These are phyloP conservation scores for Megastigmus dorsalis DNA, from an alignment of 2,888 invertebrate genomes.

Conservation along the genomic window DNA sequence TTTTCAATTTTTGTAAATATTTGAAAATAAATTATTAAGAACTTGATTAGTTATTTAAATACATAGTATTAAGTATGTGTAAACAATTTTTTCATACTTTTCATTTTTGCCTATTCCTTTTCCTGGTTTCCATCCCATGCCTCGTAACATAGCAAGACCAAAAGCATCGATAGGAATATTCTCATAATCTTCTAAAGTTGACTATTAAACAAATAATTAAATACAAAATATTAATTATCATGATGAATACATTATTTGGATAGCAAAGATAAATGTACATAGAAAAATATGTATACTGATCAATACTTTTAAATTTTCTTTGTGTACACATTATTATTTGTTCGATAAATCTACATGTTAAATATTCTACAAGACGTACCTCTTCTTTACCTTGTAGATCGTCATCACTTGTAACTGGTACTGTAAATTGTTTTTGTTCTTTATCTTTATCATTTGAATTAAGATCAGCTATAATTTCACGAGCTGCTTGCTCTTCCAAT, in stretches of 20 bases:
- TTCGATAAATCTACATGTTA: neutral
- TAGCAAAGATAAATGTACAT: too few species aligned
- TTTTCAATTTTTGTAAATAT: neutral
- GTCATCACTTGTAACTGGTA: constrained; percentile 78
- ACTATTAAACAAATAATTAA: constrained; percentile 74
- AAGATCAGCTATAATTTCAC: constrained; percentile 82
- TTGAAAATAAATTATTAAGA: constrained; percentile 5
- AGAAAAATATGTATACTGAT: constrained; percentile 7
- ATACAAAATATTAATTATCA: too few species aligned
- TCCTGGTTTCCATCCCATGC: constrained; percentile 93
- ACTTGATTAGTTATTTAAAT: neutral
- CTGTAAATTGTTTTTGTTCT: constrained; percentile 74
- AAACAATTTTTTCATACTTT: constrained; percentile 67
- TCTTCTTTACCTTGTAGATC: constrained; percentile 81
- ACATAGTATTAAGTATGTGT: neutral
- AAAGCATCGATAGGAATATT: constrained; percentile 84
- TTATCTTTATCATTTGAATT: constrained; percentile 69
- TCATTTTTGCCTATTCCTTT: constrained; percentile 79
- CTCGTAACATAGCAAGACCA: constrained; percentile 94
- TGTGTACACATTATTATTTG: neutral
- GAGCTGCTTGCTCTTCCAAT: constrained; percentile 83
- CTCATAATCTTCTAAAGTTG: constrained; percentile 82
- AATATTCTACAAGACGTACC: constrained; percentile 65
- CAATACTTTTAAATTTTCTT: neutral
- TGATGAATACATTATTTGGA: too few species aligned